Conservation (phyloP, 2,797 vertebrate species). For the Odontamblyopus rebecca region DNA sequence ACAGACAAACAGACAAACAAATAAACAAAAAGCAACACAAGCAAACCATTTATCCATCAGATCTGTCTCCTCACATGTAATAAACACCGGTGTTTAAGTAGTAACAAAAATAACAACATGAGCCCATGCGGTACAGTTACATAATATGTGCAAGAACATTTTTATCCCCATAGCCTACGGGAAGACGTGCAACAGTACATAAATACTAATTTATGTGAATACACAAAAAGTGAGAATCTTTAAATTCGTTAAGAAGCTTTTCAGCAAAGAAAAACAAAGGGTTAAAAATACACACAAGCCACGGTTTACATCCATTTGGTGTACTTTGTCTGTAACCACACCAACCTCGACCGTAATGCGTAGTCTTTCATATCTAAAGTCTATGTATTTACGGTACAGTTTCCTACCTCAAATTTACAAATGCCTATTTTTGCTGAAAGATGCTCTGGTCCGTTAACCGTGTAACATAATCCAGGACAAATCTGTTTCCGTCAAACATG, state of each 20-base stretch:
- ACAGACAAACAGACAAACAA: neutral
- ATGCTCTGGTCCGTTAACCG: constrained; percentile 29
- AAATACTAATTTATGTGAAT: neutral
- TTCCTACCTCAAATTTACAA: neutral
- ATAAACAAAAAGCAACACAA: constrained; percentile 9
- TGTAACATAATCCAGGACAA: constrained; percentile 58
- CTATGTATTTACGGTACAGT: neutral
- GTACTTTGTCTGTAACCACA: neutral
- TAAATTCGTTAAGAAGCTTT: constrained; percentile 36
- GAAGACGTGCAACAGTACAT: constrained; percentile 1
- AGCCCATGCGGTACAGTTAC: constrained; percentile 58
- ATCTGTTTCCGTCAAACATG: constrained; percentile 55
- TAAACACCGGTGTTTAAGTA: constrained; percentile 27
- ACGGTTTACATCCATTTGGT: constrained; percentile 4
- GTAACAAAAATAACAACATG: constrained; percentile 64
- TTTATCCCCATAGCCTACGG: constrained; percentile 10
- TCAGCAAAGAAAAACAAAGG: constrained; percentile 38
- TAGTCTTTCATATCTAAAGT: neutral
- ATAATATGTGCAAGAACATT: constrained; percentile 58
- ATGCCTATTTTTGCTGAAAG: neutral
- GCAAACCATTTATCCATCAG: constrained; percentile 28
- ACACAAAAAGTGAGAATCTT: constrained; percentile 1
- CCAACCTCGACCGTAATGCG: neutral
- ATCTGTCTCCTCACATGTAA: constrained; percentile 26
- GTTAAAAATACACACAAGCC: constrained; percentile 15